A percentile compares a stretch with the other conserved stretches of the same genome.
phyloP scores from a whole-genome alignment of 1,140 invertebrate species.

The Diachasmimorpha longicaudata region DNA sequence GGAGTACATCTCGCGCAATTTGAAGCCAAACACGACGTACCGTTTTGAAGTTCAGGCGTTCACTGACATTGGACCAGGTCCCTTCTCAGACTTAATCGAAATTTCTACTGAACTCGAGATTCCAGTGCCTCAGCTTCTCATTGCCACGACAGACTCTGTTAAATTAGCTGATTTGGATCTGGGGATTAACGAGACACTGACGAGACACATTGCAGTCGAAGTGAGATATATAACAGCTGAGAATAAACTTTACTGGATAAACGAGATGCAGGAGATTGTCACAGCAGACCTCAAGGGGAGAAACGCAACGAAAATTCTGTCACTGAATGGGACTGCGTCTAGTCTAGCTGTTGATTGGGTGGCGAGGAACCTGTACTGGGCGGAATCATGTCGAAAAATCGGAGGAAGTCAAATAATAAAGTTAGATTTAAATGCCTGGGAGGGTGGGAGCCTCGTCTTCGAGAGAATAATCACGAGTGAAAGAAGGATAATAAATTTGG shows the following conservation, averaged over 20 bases:
- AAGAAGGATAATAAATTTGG: conserved; percentile 68
- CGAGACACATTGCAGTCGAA: conserved; percentile 69
- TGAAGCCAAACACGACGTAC: conserved; percentile 72
- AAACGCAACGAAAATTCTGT: conserved; percentile 69
- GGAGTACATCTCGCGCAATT: conserved; percentile 67
- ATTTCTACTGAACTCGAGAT: conserved; percentile 71
- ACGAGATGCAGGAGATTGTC: conserved; percentile 79
- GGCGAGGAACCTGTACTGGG: conserved; percentile 80
- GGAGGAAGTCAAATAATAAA: conserved; percentile 47
- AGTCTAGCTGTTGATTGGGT: conserved; percentile 87
- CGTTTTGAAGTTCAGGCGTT: conserved; percentile 82
- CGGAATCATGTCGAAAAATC: conserved; percentile 65
- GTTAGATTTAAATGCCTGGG: conserved; percentile 54
- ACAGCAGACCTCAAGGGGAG: conserved; percentile 66
- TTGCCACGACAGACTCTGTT: conserved; percentile 74
- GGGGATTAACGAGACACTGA: conserved; percentile 64
- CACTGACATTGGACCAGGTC: conserved; percentile 76
- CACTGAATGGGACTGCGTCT: conserved; percentile 71
- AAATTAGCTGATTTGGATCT: conserved; percentile 77
- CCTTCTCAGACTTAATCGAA: conserved; percentile 68
- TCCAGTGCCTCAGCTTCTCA: conserved; percentile 79
- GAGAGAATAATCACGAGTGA: conserved; percentile 61
- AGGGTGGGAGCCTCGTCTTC: conserved; percentile 56
- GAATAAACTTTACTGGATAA: conserved; percentile 82
- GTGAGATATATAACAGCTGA: conserved; percentile 72